Evolutionary conservation across 2,113 vertebrate species (phyloP).

Genomic region (Hemicordylus capensis): DNA sequence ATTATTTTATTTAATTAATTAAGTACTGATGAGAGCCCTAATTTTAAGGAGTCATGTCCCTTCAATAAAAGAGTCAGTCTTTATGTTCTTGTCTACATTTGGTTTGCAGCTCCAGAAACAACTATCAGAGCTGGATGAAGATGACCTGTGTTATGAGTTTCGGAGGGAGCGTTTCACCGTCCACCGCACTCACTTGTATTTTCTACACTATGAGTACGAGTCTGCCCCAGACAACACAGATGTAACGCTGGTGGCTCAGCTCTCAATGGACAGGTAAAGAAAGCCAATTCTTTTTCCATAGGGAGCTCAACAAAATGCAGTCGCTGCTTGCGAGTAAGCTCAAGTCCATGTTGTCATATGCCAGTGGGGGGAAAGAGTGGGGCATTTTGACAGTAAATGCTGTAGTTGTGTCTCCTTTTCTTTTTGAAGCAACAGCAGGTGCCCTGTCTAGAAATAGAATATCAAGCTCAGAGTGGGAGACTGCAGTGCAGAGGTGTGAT

Average conservation of each 20-base stretch:
- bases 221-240: slow-evolving; percentile 85
- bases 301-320: accelerated
- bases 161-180: slow-evolving; percentile 95
- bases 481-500: neutral
- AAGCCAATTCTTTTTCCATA: neutral
- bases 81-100: neutral
- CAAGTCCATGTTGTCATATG: neutral
- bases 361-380: neutral
- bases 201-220: slow-evolving; percentile 93
- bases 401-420: neutral
- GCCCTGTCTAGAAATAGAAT: neutral
- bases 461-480: neutral
- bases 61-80: neutral
- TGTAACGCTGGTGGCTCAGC: slow-evolving; percentile 95
- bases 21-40: too few species aligned
- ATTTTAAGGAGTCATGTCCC: neutral
- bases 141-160: slow-evolving; percentile 97
- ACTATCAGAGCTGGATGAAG: slow-evolving; percentile 93
- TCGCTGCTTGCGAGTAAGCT: neutral
- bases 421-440: neutral
- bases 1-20: too few species aligned
- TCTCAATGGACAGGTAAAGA: slow-evolving; percentile 96
- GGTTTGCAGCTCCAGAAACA: slow-evolving; percentile 92
- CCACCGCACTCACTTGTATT: slow-evolving; percentile 95
- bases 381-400: neutral